Evolutionary conservation across 1,140 invertebrate genomes (phyloP).

Genomic region (Holotrichia oblita): DNA sequence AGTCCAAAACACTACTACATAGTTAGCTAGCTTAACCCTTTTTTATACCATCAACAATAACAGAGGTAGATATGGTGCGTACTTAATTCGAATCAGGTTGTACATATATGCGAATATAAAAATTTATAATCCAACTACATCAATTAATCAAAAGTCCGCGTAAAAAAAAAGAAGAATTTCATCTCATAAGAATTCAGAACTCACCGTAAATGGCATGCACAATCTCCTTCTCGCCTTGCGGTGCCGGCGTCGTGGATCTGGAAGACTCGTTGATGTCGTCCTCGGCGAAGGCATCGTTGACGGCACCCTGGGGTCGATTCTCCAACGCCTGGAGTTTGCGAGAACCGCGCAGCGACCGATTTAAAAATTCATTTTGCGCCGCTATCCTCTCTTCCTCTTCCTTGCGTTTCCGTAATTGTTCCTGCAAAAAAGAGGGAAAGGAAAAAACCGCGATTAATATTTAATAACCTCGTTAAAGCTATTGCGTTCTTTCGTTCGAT

Average conservation of each 20-base stretch:
- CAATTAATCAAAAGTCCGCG: too few species aligned
- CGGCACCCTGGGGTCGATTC: slow-evolving; percentile 69
- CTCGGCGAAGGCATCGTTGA: slow-evolving; percentile 85
- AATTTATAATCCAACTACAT: too few species aligned
- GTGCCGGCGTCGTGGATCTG: slow-evolving; percentile 51
- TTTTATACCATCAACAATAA: too few species aligned
- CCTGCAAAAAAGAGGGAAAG: slow-evolving; percentile 66
- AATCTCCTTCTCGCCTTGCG: slow-evolving; percentile 55
- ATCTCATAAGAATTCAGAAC: slow-evolving; percentile 39
- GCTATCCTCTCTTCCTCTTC: slow-evolving; percentile 87
- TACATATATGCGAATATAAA: too few species aligned
- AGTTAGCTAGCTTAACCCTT: too few species aligned
- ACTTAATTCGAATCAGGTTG: too few species aligned
- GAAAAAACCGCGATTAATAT: slow-evolving; percentile 21
- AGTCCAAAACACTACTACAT: too few species aligned
- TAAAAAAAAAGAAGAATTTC: too few species aligned
- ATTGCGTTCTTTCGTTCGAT: neutral
- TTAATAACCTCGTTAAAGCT: slow-evolving; percentile 21
- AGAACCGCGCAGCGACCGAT: slow-evolving; percentile 92
- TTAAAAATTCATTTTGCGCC: slow-evolving; percentile 87
- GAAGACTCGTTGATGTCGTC: slow-evolving; percentile 65
- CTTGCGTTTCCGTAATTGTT: slow-evolving; percentile 85
- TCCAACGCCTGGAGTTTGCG: slow-evolving; percentile 92
- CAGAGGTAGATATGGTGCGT: too few species aligned
- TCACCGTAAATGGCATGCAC: slow-evolving; percentile 59